Percentiles rank a stretch among this genome's conserved stretches.
Conservation (phyloP, 2,113 vertebrate genomes). For the Archocentrus centrarchus region DNA sequence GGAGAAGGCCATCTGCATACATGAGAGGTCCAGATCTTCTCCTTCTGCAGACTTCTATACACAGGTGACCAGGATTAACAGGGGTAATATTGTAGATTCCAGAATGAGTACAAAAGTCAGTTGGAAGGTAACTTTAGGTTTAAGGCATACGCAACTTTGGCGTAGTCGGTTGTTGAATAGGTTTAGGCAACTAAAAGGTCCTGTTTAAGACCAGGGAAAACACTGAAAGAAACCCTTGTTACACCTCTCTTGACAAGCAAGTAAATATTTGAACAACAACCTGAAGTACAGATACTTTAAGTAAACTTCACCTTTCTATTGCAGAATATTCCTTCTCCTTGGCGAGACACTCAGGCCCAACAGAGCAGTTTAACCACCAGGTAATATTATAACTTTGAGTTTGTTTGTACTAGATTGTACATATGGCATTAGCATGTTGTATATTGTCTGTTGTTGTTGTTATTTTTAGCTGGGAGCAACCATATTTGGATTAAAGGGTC, state of each 20-base stretch:
- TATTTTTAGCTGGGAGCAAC: too few species aligned
- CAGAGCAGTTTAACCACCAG: constrained; percentile 48
- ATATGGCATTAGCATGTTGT: neutral
- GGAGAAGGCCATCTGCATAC: constrained; percentile 78
- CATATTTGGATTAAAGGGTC: too few species aligned
- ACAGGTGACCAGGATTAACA: constrained; percentile 78
- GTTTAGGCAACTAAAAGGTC: neutral
- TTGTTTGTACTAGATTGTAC: neutral
- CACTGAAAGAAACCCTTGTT: neutral
- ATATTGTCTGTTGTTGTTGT: too few species aligned
- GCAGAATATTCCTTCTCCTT: constrained; percentile 65
- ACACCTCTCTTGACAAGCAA: neutral
- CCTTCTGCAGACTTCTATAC: constrained; percentile 88
- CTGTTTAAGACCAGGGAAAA: neutral
- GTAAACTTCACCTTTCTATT: constrained; percentile 7
- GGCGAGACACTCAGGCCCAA: constrained; percentile 40
- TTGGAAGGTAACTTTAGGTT: neutral
- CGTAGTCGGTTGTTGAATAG: neutral
- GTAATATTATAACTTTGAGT: constrained; percentile 31
- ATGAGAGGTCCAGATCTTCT: constrained; percentile 90
- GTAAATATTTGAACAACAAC: neutral
- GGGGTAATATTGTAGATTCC: neutral
- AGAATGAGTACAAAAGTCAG: neutral
- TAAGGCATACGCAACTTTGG: neutral
- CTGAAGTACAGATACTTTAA: too few species aligned